A percentile compares a stretch with the other conserved stretches of the same genome.
These are phyloP conservation scores for Zaprionus bogoriensis DNA, from an alignment of 2,888 invertebrate genomes.

Conservation along the genomic window DNA sequence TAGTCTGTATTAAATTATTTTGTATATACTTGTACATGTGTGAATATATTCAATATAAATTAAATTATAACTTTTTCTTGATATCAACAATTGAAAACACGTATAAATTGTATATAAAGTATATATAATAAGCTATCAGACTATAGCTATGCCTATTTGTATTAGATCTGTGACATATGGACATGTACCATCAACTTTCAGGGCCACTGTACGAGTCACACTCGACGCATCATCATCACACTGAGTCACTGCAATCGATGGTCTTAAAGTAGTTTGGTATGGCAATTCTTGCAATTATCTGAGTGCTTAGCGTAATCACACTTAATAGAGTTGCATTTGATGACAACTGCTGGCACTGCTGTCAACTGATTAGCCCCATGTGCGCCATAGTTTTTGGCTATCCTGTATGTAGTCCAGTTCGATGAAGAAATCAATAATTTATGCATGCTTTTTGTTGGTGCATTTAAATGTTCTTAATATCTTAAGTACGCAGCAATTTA, in stretches of 20 bases:
- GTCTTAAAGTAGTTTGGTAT: not conserved
- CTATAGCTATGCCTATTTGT: not conserved
- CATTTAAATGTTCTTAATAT: slow-evolving; percentile 17
- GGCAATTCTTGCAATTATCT: not conserved
- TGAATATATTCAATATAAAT: no score
- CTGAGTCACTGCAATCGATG: not conserved
- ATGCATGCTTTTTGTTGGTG: slow-evolving; percentile 1
- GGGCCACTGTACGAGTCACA: not conserved
- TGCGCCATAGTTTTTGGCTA: no score
- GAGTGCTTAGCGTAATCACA: not conserved
- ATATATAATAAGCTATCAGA: no score
- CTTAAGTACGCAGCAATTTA: slow-evolving; percentile 4
- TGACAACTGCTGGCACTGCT: no score
- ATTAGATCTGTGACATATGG: not conserved
- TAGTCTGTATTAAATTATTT: no score
- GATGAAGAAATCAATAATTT: slow-evolving; percentile 18
- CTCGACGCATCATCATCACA: not conserved
- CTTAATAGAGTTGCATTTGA: not conserved
- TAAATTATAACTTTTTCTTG: no score
- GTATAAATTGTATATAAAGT: no score
- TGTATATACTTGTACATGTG: no score
- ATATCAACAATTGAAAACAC: no score
- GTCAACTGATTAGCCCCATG: not conserved
- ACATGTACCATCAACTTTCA: not conserved
- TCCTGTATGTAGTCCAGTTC: not conserved